These are phyloP conservation scores for Patella vulgata DNA, from an alignment of 1,140 invertebrate species.

Conservation along the genomic window DNA sequence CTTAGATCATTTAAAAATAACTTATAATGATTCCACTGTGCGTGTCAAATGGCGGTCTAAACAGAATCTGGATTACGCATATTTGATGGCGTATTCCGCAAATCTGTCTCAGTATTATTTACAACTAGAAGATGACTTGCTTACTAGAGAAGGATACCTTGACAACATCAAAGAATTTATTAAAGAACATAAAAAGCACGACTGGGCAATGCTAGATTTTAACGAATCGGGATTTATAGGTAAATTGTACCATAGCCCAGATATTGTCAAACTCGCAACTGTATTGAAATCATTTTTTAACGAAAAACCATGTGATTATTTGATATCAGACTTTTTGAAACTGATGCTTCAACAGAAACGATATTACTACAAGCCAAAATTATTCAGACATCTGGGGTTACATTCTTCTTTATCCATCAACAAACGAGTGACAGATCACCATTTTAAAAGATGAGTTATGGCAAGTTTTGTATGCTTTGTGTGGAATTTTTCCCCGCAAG, in stretches of 20 bases:
- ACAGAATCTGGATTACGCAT: conserved; percentile 93
- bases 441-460: too few relatives aligned
- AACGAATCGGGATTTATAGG: conserved; percentile 75
- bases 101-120: conserved; percentile 67
- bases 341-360: too few relatives aligned
- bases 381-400: too few relatives aligned
- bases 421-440: too few relatives aligned
- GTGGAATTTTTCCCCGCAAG: too few relatives aligned
- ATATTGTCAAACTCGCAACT: conserved; percentile 85
- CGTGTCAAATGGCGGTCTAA: conserved; percentile 90
- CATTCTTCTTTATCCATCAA: too few relatives aligned
- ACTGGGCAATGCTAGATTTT: conserved; percentile 93
- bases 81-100: conserved; percentile 91
- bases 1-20: too few relatives aligned
- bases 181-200: conserved; percentile 76
- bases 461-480: too few relatives aligned
- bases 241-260: conserved; percentile 88
- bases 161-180: conserved; percentile 86
- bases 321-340: too few relatives aligned
- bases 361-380: too few relatives aligned
- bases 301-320: conserved; percentile 90
- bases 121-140: conserved; percentile 87
- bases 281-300: conserved; percentile 93
- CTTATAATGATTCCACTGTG: conserved; percentile 85
- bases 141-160: conserved; percentile 81